Evolutionary conservation across 2,888 invertebrate genomes (phyloP), one percentile per base, ranked within the genome.

Genomic region (Tuta absoluta): DNA sequence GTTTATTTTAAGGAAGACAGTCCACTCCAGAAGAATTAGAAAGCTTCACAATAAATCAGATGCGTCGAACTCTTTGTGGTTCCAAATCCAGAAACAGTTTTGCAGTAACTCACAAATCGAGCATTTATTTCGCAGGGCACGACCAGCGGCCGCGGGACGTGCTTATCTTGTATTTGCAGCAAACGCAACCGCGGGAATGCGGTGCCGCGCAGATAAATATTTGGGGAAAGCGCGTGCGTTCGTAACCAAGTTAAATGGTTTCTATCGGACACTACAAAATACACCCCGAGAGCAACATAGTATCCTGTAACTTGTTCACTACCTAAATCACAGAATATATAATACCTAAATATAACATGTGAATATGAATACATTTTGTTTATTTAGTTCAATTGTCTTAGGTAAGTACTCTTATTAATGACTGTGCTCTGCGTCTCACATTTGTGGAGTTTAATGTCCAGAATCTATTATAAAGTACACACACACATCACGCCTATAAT

Each of bases 131-230:
- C 81, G 81, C 74, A 78, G 77, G 73, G 84, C 87, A 84, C 89
- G 84, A 81, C 71, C 85, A 85, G 76, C 24, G 88, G 87, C 81
- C 77, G 74, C 76, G 75, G 81, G 78, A 84, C 87, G 87, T 87
- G 89, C 88, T 91, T 90, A 91, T 90, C 91, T 85, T 83, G 78
- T 87, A 82, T 88, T 90, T 86, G 89, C 88, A 89, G 84, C 74
- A 75, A 82, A 84, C 78, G 80, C 77, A 77, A 73, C 73, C 71
- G 69, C 78, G 75, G 81, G 81, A 81, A 85, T 85, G 80, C 80
- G 77, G 81, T 72, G 83, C 79, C 81, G 81, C 79, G 80, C 82
- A 84, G 86, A 86, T 88, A 88, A 89, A 89, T 86, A 88, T 89
- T 86, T 80, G 80, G 77, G 78, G 75, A 72, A 75, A 41, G 23